Percentiles rank a stretch among this genome's conserved stretches.
Conservation (phyloP, 2,797 vertebrate genomes). For the Fistularia commersonii region DNA sequence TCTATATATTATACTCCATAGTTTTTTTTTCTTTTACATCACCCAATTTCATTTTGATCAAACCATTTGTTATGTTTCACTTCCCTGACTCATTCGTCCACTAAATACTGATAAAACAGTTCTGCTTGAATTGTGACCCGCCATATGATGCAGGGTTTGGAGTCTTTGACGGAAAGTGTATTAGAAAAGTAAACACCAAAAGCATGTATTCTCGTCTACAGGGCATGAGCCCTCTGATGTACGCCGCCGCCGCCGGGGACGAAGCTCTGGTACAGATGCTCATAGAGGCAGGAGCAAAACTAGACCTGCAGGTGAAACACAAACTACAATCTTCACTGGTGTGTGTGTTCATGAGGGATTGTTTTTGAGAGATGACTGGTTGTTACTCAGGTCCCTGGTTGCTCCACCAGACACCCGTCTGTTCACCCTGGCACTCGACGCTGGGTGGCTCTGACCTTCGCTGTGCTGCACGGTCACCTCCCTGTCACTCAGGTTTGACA, state of each 20-base stretch:
- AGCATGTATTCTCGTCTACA: slow-evolving; percentile 27
- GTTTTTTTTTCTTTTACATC: too few relatives aligned
- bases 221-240: slow-evolving; percentile 91
- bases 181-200: too few relatives aligned
- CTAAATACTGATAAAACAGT: too few relatives aligned
- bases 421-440: slow-evolving; percentile 86
- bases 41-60: too few relatives aligned
- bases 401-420: slow-evolving; percentile 79
- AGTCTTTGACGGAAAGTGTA: too few relatives aligned
- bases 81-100: too few relatives aligned
- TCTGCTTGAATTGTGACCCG: too few relatives aligned
- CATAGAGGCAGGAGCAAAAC: slow-evolving; percentile 82
- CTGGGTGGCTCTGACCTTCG: slow-evolving; percentile 88
- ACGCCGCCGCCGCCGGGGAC: slow-evolving; percentile 84
- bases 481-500: slow-evolving; percentile 85
- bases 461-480: slow-evolving; percentile 86
- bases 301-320: slow-evolving; percentile 79
- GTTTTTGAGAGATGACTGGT: not conserved
- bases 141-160: too few relatives aligned
- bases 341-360: not conserved
- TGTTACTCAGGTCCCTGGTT: slow-evolving; percentile 79
- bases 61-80: too few relatives aligned
- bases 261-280: slow-evolving; percentile 92
- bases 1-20: too few relatives aligned
- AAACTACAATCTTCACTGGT: not conserved